Evolutionary conservation across 2,797 vertebrate genomes (phyloP), one percentile per base, ranked within the genome.

Genomic region (Takifugu ocellatus): DNA sequence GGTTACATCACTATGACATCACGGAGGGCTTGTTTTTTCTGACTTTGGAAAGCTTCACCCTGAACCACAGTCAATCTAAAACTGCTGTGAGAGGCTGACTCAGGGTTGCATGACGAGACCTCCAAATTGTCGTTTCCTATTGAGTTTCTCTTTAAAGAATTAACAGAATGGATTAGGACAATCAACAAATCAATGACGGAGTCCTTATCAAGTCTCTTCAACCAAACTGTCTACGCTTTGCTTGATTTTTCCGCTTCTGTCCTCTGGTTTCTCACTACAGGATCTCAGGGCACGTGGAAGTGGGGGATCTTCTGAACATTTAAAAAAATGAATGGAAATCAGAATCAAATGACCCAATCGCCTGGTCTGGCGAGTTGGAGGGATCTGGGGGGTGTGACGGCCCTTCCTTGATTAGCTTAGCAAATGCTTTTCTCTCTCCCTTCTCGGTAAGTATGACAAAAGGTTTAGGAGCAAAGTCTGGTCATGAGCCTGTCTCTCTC

Each of bases 401-500:
- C 52, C 69, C 59, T 59, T 74, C 48, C 6, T 46, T 66, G 63
- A 77, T 74, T 66, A 78, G 65, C 70, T 58, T 55, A 48, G 54
- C 67, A 47, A 84, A 79, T 74, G 63, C 67, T 21, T n/a, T 24
- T 26, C 53, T 17, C 51, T 36, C 45, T 54, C 16, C 29, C 33
- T 60, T 54, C 69, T 75, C 50, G 14, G 63, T 56, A 74, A 51
- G 67, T 70, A 71, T 77, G 78, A 77, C 84, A 81, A 78, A 82
- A 81, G 55, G 66, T 56, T 14, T 5, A 72, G 56, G 73, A 78
- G 74, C 47, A 74, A 74, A 75, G 68, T 81, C 71, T 77, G 76
- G 79, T 85, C 85, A 83, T 82, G 79, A 83, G 82, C 74, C 57
- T 77, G 72, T 66, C 54, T 68, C 83, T 84, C 75, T 78, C 86